phyloP scores from a whole-genome alignment of 1,140 invertebrate species.

The Ptiloglossa arizonensis region DNA sequence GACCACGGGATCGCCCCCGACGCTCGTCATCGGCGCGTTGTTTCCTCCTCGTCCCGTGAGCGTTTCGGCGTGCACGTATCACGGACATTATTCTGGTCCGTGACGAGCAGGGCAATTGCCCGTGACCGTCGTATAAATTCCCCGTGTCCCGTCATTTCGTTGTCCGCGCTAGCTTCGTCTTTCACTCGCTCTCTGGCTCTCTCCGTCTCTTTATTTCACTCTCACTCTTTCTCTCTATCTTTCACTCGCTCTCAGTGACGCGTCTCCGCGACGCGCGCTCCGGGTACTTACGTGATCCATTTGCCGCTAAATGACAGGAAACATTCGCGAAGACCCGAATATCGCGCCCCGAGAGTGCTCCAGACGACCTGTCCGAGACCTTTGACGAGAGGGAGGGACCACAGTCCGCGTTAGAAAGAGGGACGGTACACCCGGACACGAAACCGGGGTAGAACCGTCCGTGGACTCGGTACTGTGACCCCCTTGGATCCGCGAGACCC shows the following conservation, averaged over 20 bases:
- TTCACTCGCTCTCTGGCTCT: neutral
- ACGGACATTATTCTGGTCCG: conserved; percentile 44
- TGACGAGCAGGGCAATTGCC: conserved; percentile 51
- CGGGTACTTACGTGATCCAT: conserved; percentile 30
- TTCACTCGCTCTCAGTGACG: neutral
- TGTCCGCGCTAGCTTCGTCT: neutral
- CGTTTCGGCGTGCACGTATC: conserved; percentile 33
- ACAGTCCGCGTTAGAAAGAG: too few species aligned
- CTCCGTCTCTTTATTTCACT: neutral
- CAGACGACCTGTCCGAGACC: too few species aligned
- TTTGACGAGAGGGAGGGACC: too few species aligned
- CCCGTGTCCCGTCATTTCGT: conserved; percentile 35
- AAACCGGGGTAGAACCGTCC: too few species aligned
- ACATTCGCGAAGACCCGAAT: conserved; percentile 21
- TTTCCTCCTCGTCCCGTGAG: neutral
- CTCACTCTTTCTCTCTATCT: too few species aligned
- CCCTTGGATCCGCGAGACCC: too few species aligned
- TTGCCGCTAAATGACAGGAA: conserved; percentile 43
- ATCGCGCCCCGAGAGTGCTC: neutral
- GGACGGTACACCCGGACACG: too few species aligned
- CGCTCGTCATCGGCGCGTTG: conserved; percentile 11
- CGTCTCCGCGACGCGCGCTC: too few species aligned
- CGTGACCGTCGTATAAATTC: conserved; percentile 52
- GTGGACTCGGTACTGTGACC: too few species aligned
- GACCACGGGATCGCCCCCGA: neutral